Percentiles rank a stretch among this genome's conserved stretches.
phyloP scores from a whole-genome alignment of 1,140 invertebrate species.

The Pogonomyrmex californicus region DNA sequence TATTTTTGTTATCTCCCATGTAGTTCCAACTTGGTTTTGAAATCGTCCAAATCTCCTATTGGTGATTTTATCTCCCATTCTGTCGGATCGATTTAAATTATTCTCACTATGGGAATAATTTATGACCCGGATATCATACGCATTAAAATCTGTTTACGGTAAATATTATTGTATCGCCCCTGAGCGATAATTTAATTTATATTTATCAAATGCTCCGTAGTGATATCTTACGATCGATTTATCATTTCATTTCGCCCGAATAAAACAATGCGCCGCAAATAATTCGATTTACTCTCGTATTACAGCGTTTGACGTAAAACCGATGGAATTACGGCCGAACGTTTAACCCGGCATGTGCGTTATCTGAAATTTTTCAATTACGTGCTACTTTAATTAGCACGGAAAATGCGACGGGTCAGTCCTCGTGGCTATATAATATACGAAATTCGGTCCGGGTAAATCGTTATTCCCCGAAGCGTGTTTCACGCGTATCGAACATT shows the following conservation, averaged over 20 bases:
- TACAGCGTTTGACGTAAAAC: slow-evolving; percentile 55
- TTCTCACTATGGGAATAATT: slow-evolving; percentile 18
- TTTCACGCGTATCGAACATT: slow-evolving; percentile 63
- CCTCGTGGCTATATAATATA: slow-evolving; percentile 47
- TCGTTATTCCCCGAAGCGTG: slow-evolving; percentile 46
- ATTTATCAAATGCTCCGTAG: slow-evolving; percentile 40
- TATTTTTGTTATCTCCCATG: slow-evolving; percentile 64
- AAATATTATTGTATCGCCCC: slow-evolving; percentile 1
- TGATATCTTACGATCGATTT: slow-evolving; percentile 60
- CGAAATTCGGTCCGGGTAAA: slow-evolving; percentile 37
- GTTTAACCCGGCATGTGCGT: slow-evolving; percentile 49
- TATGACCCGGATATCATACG: slow-evolving; percentile 13
- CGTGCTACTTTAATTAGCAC: slow-evolving; percentile 64
- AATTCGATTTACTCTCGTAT: slow-evolving; percentile 55
- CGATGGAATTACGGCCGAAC: slow-evolving; percentile 49
- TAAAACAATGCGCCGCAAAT: slow-evolving; percentile 47
- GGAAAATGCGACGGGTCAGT: slow-evolving; percentile 64
- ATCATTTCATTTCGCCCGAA: slow-evolving; percentile 44
- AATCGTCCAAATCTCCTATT: slow-evolving; percentile 50
- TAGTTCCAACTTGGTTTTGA: slow-evolving; percentile 40
- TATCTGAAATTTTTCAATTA: slow-evolving; percentile 72
- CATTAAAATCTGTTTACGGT: slow-evolving; percentile 42
- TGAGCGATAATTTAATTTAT: slow-evolving; percentile 48
- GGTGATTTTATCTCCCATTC: slow-evolving; percentile 21
- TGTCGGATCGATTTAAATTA: slow-evolving; percentile 23